These are phyloP conservation scores for Eremophila alpestris DNA, from an alignment of 2,797 vertebrate species.

Conservation along the genomic window DNA sequence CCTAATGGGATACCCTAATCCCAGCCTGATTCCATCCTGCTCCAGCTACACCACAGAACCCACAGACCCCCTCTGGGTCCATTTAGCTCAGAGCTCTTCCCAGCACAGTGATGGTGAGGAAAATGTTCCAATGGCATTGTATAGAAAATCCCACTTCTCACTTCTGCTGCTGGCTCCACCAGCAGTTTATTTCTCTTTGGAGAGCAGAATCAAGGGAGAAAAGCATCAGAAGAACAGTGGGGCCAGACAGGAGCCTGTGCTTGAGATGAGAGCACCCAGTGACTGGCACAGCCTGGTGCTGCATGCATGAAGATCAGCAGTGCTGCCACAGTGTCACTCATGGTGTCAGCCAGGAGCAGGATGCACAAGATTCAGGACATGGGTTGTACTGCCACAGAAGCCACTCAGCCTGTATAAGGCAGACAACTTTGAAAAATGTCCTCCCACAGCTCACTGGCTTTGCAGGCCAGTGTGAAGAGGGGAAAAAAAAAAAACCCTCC, in stretches of 20 bases:
- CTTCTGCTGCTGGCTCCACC: not conserved
- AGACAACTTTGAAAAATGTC: not conserved
- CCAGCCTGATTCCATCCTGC: not conserved
- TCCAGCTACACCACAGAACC: not conserved
- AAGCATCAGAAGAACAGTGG: not conserved
- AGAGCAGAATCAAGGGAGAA: not conserved
- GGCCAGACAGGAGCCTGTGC: not conserved
- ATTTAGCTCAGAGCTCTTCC: not conserved
- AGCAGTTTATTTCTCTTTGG: not conserved
- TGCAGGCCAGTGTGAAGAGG: not conserved
- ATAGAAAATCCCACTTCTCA: not conserved
- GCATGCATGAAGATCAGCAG: accelerated
- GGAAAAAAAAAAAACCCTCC: not conserved
- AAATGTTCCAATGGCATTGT: not conserved
- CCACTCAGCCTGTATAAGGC: not conserved
- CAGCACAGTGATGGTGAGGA: not conserved
- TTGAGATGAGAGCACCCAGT: not conserved
- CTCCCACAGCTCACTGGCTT: not conserved
- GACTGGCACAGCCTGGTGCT: accelerated
- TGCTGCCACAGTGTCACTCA: not conserved
- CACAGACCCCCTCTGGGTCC: not conserved
- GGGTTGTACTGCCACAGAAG: accelerated
- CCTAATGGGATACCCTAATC: not conserved
- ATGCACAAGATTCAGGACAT: not conserved
- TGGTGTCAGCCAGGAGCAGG: not conserved